Conservation (phyloP, 2,113 vertebrate genomes). For the Podiceps cristatus region DNA sequence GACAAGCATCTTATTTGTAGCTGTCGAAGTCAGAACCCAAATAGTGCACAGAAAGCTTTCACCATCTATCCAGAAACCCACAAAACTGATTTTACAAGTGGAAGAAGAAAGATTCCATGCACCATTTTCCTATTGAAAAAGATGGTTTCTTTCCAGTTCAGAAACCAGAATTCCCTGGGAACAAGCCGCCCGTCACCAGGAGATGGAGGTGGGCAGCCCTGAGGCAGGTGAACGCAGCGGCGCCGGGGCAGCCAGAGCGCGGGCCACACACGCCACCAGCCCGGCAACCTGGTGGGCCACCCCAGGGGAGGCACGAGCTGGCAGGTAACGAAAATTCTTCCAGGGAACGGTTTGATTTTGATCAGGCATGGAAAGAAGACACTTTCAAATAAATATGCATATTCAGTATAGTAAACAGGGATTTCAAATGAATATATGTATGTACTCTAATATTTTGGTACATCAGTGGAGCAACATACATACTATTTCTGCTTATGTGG, state of each 20-base stretch:
- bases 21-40: not conserved
- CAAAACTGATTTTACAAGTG: not conserved
- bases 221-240: rapidly evolving
- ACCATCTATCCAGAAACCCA: not conserved
- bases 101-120: not conserved
- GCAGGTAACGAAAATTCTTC: not conserved
- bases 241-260: not conserved
- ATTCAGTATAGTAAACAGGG: not conserved
- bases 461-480: not conserved
- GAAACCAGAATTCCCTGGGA: not conserved
- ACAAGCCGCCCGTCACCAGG: rapidly evolving
- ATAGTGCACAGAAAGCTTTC: not conserved
- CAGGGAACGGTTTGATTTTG: not conserved
- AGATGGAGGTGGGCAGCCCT: not conserved
- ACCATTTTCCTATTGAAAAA: not conserved
- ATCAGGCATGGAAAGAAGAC: not conserved
- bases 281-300: rapidly evolving
- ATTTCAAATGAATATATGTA: not conserved
- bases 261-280: not conserved
- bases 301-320: not conserved
- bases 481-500: not conserved
- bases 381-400: not conserved
- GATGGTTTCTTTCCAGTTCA: not conserved
- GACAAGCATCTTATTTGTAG: not conserved
- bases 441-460: not conserved